Evolutionary conservation across 1,140 invertebrate species (phyloP).

Genomic region (Stegodyphus mimosarum): DNA sequence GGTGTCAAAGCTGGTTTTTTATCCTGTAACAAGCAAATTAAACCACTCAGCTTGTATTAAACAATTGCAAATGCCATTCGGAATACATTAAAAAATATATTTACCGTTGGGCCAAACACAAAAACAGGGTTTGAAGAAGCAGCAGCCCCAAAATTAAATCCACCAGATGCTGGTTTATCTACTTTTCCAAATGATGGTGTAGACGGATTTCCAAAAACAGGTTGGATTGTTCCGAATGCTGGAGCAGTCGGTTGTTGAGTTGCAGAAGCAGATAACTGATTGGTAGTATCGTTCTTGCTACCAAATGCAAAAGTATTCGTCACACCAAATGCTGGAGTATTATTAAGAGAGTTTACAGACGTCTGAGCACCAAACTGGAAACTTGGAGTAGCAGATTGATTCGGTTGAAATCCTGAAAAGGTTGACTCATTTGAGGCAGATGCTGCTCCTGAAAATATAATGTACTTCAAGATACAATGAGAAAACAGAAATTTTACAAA

Average conservation of each 20-base stretch:
- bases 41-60: background rate
- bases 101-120: constrained; percentile 11
- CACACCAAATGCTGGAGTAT: background rate
- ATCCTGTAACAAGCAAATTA: constrained; percentile 12
- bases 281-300: background rate
- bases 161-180: background rate
- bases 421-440: background rate
- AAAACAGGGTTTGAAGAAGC: constrained; percentile 21
- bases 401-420: constrained; percentile 14
- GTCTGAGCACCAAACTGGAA: constrained; percentile 51
- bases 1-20: constrained; percentile 14
- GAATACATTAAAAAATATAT: background rate
- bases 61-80: background rate
- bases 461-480: background rate
- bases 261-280: background rate
- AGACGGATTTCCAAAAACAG: background rate
- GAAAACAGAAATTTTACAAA: background rate
- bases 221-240: background rate
- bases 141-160: constrained; percentile 31
- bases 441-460: constrained; percentile 3
- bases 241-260: background rate
- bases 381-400: background rate
- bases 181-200: background rate
- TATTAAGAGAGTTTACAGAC: background rate
- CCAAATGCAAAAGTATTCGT: constrained; percentile 1